These are phyloP conservation scores for Austrofundulus limnaeus DNA, from an alignment of 2,113 vertebrate genomes.

Conservation along the genomic window DNA sequence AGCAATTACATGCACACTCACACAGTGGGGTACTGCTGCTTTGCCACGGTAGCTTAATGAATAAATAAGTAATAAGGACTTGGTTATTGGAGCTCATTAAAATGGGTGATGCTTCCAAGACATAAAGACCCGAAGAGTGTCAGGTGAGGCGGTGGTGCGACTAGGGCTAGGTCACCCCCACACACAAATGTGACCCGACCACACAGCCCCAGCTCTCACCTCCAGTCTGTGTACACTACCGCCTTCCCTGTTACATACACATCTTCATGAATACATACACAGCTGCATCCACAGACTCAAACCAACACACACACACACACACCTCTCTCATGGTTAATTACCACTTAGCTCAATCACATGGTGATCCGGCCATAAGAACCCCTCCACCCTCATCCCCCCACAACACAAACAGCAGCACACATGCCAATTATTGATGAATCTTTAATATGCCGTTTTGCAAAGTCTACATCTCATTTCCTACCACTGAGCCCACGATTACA, in stretches of 20 bases:
- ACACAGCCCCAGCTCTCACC: conserved; percentile 57
- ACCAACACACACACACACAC: conserved; percentile 18
- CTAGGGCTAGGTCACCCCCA: conserved; percentile 11
- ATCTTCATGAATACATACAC: conserved; percentile 27
- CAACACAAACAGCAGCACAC: conserved; percentile 74
- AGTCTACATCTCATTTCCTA: conserved; percentile 68
- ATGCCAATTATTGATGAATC: conserved; percentile 82
- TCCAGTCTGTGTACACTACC: conserved; percentile 34
- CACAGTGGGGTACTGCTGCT: conserved; percentile 57
- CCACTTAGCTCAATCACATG: conserved; percentile 73
- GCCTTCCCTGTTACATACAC: conserved; percentile 25
- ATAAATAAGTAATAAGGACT: conserved; percentile 79
- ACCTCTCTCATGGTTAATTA: conserved; percentile 71
- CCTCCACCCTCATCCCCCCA: conserved; percentile 25
- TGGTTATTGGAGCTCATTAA: conserved; percentile 79
- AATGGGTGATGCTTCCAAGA: conserved; percentile 70
- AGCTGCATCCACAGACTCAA: conserved; percentile 15
- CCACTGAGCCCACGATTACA: conserved; percentile 56
- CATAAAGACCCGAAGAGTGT: conserved; percentile 69
- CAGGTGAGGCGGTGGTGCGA: conserved; percentile 37
- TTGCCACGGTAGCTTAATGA: conserved; percentile 62
- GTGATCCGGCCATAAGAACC: conserved; percentile 62
- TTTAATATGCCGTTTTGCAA: conserved; percentile 79
- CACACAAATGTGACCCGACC: conserved; percentile 54
- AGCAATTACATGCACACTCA: conserved; percentile 51